A percentile compares a stretch with the other conserved stretches of the same genome.
Conservation (phyloP, 64 coral and sea anemone genomes). For the Orbicella faveolata region DNA sequence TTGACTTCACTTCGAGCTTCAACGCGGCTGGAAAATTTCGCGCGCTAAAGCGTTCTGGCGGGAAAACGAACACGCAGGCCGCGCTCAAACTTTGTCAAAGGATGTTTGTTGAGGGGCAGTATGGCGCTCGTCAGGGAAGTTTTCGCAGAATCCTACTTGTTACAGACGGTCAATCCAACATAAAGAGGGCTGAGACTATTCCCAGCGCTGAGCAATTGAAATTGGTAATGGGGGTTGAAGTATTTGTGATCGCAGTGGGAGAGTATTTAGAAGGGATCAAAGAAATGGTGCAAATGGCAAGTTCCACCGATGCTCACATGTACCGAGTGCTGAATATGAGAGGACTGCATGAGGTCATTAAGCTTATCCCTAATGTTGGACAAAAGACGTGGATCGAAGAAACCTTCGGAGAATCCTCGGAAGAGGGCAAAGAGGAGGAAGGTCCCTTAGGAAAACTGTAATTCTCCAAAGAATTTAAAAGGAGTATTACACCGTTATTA, state of each 20-base stretch:
- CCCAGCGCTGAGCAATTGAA: constrained; percentile 49
- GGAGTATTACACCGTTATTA: too few relatives aligned
- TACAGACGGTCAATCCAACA: constrained; percentile 76
- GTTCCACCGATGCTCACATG: constrained; percentile 58
- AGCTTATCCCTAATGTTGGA: constrained; percentile 44
- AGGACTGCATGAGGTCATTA: constrained; percentile 43
- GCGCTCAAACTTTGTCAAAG: constrained; percentile 13
- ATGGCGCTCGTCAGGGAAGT: constrained; percentile 41
- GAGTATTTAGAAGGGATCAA: constrained; percentile 69
- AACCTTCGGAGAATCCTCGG: background rate
- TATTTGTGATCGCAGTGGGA: constrained; percentile 78
- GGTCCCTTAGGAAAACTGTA: constrained; percentile 19
- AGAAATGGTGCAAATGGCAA: constrained; percentile 68
- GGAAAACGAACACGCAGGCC: constrained; percentile 51
- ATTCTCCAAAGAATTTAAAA: background rate
- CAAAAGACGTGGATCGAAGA: constrained; percentile 19
- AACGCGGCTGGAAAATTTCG: constrained; percentile 33
- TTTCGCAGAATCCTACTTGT: constrained; percentile 60
- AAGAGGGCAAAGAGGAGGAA: background rate
- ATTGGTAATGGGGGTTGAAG: constrained; percentile 5
- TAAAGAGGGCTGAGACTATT: constrained; percentile 32
- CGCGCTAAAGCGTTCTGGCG: constrained; percentile 33
- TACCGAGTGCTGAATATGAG: constrained; percentile 61
- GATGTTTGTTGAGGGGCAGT: constrained; percentile 21
- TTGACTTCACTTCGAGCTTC: constrained; percentile 30